Percentiles rank a stretch among this genome's conserved stretches.
These are phyloP conservation scores for Epinotia brunnichana DNA, from an alignment of 2,888 invertebrate genomes.

Conservation along the genomic window DNA sequence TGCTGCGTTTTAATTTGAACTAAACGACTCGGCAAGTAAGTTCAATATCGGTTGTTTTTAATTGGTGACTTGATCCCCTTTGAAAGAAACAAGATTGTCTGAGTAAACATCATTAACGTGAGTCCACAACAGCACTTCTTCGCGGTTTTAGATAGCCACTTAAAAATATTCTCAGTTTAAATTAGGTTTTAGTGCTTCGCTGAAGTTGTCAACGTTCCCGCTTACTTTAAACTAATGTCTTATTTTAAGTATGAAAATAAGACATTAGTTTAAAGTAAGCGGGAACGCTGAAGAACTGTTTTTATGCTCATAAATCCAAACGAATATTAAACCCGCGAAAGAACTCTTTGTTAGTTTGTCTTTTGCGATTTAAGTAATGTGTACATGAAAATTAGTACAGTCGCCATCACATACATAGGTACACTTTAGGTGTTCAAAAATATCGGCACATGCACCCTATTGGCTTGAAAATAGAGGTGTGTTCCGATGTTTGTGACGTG, in stretches of 20 bases:
- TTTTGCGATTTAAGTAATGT: no score
- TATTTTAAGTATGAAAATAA: conserved; percentile 10
- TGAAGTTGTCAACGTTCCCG: background rate
- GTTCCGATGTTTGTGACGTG: no score
- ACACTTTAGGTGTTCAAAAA: no score
- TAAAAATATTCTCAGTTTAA: conserved; percentile 56
- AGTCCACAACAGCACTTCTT: conserved; percentile 69
- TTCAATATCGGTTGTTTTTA: conserved; percentile 30
- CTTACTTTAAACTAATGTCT: conserved; percentile 13
- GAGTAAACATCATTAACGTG: conserved; percentile 76
- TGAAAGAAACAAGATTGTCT: conserved; percentile 50
- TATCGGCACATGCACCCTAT: no score
- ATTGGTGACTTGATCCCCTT: conserved; percentile 47
- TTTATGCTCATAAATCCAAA: background rate
- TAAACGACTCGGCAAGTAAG: conserved; percentile 21
- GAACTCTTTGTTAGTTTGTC: background rate
- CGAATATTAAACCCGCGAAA: background rate
- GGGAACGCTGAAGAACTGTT: background rate
- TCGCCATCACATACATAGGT: no score
- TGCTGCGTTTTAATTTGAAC: conserved; percentile 41
- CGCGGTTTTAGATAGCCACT: conserved; percentile 69
- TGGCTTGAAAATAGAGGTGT: no score
- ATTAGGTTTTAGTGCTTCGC: conserved; percentile 27
- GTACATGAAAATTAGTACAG: no score
- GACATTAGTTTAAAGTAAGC: conserved; percentile 13